Evolutionary conservation across 2,888 invertebrate genomes (phyloP), one percentile per base, ranked within the genome.

Genomic region (Cheilosia grossa): DNA sequence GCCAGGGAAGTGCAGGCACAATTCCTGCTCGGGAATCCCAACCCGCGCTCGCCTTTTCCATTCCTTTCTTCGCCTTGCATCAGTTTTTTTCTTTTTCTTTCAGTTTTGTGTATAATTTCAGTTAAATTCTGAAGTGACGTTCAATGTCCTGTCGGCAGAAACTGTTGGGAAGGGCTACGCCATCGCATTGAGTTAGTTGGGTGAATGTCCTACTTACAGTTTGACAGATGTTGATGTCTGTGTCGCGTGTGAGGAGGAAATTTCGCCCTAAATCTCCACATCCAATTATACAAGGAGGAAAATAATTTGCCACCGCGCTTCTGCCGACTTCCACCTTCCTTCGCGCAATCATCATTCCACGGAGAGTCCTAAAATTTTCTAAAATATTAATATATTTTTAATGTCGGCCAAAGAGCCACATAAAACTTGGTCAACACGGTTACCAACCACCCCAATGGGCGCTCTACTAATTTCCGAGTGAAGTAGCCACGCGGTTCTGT

Each of bases 121-220:
- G 78, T 70, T 78, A 63, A 77, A 69, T 49, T 78, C 70, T 70
- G 42, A 78, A 78, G 56, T 78, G 78, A 44, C 78, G 78, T 78
- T 78, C 78, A 78, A 78, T 70, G 78, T 70, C 78, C 70, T 64
- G 56, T 63, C 47, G 27, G 17, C 27, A 56, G 17, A 24, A 56
- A 61, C 42, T 15, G 13, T 6, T 24, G 21, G 21, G 4, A 24
- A 15, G 24, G 42, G 15, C 10, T 15, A 42, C 13, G 30, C 9
- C 15, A 30, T 27, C 7, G 37, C 30, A 47, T 30, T 51, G 2
- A 40, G 37, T 49, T 42, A 19, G 74, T 58, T 75, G 30, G 67
- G 51, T 67, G 69, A 69, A 77, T 56, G 70, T 78, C 49, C 70
- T 58, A 77, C 44, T 69, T 53, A 27, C 4, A 49, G 59, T 66